Conservation (phyloP, 2,113 vertebrate species). For the Hyaena hyaena region DNA sequence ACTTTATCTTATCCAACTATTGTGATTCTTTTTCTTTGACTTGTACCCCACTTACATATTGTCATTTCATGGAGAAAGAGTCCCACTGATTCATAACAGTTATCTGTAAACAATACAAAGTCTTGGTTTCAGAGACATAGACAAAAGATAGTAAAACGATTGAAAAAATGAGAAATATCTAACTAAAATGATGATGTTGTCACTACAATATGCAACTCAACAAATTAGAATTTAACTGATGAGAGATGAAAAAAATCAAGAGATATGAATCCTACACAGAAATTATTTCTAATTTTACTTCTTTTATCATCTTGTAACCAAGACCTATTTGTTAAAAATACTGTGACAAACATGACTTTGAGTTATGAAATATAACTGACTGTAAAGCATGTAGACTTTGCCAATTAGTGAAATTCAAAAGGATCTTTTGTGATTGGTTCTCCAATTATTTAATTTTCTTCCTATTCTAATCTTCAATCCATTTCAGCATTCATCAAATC, state of each 20-base stretch:
- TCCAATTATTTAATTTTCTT: conserved; percentile 48
- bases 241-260: neutral
- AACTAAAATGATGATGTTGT: neutral
- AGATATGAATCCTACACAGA: neutral
- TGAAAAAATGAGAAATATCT: neutral
- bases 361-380: neutral
- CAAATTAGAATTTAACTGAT: conserved; percentile 26
- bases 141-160: neutral
- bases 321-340: conserved; percentile 3
- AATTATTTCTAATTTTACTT: neutral
- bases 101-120: neutral
- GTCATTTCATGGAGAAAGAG: neutral
- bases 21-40: neutral
- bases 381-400: neutral
- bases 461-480: neutral
- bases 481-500: conserved; percentile 12
- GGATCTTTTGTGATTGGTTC: neutral
- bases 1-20: neutral
- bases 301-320: neutral
- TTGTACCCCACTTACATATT: neutral
- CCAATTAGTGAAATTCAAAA: conserved; percentile 44
- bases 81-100: neutral
- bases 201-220: neutral
- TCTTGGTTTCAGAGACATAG: neutral
- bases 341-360: neutral